A percentile compares a stretch with the other conserved stretches of the same genome.
Evolutionary conservation across 2,797 vertebrate species (phyloP).

Genomic region (Spea hammondii): DNA sequence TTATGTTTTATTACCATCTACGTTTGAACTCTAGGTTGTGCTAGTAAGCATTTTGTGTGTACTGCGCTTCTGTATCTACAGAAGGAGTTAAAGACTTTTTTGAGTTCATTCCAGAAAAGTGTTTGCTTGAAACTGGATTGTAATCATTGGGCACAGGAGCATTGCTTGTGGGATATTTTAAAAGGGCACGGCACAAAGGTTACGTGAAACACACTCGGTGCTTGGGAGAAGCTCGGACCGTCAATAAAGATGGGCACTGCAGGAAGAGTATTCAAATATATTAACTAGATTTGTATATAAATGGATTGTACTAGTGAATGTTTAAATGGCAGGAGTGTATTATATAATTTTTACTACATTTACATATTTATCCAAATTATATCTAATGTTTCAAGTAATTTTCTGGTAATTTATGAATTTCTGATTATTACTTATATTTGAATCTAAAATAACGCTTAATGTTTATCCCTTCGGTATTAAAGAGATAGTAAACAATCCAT

Average conservation of each 20-base stretch:
- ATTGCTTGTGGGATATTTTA: not conserved
- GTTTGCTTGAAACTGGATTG: not conserved
- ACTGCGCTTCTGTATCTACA: too few relatives aligned
- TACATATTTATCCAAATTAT: too few relatives aligned
- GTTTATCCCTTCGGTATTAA: too few relatives aligned
- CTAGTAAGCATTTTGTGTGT: not conserved
- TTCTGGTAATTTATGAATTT: too few relatives aligned
- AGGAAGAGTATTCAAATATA: conserved; percentile 29
- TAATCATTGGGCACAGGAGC: not conserved
- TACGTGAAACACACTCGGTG: not conserved
- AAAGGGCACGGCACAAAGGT: not conserved
- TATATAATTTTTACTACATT: too few relatives aligned
- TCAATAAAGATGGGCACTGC: conserved; percentile 17
- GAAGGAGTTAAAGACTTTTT: not conserved
- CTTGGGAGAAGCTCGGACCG: not conserved
- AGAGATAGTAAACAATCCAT: too few relatives aligned
- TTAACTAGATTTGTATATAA: not conserved
- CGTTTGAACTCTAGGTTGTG: not conserved
- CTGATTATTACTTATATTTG: too few relatives aligned
- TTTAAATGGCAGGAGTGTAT: too few relatives aligned
- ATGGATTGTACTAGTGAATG: too few relatives aligned
- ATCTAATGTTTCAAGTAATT: too few relatives aligned
- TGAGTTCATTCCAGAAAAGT: not conserved
- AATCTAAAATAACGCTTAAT: too few relatives aligned
- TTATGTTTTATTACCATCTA: too few relatives aligned